Evolutionary conservation across 2,888 invertebrate species (phyloP), one percentile per base, ranked within the genome.

Genomic region (Sesia bembeciformis): DNA sequence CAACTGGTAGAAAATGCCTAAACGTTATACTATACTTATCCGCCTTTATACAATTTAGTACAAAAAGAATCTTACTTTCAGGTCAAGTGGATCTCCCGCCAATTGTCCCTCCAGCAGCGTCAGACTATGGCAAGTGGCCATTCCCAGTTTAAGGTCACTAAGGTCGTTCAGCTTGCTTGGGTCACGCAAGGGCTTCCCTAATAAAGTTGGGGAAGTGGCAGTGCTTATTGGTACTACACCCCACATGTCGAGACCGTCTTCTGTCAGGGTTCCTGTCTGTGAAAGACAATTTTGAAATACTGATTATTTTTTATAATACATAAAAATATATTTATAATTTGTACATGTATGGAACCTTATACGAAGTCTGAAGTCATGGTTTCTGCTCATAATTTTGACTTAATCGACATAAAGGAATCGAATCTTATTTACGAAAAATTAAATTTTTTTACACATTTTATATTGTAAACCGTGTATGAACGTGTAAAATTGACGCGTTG

Each of bases 231-330:
- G 94, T 3, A 98, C 94, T 3, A 97, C 95, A 49, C 97, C 98
- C 93, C 96, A 95, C 93, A 98, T 94, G 84, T 98, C 98, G 40
- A 98, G 81, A 0, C 98, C 98, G 76, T 98, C 98, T 79, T 98
- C 98, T 0, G 98, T 98, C 58, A 98, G 80, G 0, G 98, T 98
- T 6, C 98, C 98, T 23, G 98, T 98, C 95, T 96, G 50, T 7
- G 6, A 50, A 42, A 42, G 5, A 42, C 42, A 42, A 5, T 6
- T 42, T 42, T 42, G 42, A 6, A 5, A 42, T 7, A 6, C 5
- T 7, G 42, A 3, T 42, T 42, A 42, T 42, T 6, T 42, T 7
- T 42, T 42, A 5, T 3, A 42, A 39, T 53, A 55, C 4, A 51
- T 8, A 41, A 52, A 8, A 42, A 40, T 23, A 40, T 23, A 39